Evolutionary conservation across 2,888 invertebrate genomes (phyloP), one percentile per base, ranked within the genome.

Genomic region (Lutraria lutraria): DNA sequence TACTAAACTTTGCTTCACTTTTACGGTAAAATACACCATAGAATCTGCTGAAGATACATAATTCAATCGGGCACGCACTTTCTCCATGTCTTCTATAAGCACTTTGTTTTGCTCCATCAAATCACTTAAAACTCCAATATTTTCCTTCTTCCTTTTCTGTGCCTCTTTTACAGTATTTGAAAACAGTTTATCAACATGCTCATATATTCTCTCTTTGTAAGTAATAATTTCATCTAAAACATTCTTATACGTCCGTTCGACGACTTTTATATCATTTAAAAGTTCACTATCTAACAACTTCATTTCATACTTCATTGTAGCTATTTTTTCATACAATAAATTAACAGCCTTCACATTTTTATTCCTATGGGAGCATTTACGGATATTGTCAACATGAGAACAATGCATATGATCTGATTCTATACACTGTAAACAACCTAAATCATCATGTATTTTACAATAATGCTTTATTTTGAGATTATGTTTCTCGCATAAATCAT

Each of bases 401-500:
- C 63, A 68, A 13, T n/a, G 12, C 12, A 6, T 68, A 68, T 68
- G 63, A 68, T 68, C 63, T 13, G 25, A 13, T 1, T 8, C 25
- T 25, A 68, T n/a, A 63, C 63, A 63, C 10, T n/a, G 21, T n/a
- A 19, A 10, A 63, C 63, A 63, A 2, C 21, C n/a, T 0, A n/a
- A n/a, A n/a, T 21, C 8, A 21, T 63, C n/a, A 12, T 25, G n/a
- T 10, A 25, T 25, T 68, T n/a, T 25, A 68, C 63, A 68, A 25
- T 25, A n/a, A 68, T 68, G 25, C 63, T 68, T 13, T 13, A 25
- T 68, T 68, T 68, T 25, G 25, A 25, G n/a, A 4, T 21, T 25
- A 68, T 68, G 63, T 68, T 68, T 68, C 25, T 68, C 25, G 25
- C 63, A 68, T 8, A 68, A 68, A 25, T 68, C 63, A 68, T 68